phyloP scores from a whole-genome alignment of 2,797 vertebrate species.

The Erethizon dorsatum region DNA sequence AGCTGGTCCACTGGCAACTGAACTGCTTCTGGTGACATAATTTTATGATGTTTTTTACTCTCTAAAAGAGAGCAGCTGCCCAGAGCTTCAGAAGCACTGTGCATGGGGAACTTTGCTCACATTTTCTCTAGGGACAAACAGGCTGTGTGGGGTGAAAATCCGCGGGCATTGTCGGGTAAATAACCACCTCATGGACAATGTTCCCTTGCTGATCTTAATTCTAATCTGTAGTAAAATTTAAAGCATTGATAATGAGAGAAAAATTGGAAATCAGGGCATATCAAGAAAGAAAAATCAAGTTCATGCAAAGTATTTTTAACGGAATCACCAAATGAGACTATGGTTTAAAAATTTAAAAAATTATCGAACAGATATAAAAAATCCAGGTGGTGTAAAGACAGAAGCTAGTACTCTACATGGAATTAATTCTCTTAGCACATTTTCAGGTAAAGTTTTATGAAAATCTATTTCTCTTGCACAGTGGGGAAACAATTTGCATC shows the following conservation, averaged over 20 bases:
- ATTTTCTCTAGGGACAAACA: conserved; percentile 55
- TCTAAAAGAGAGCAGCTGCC: conserved; percentile 79
- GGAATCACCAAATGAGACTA: not conserved
- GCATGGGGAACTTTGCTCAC: conserved; percentile 50
- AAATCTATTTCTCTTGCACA: conserved; percentile 55
- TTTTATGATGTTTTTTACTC: conserved; percentile 69
- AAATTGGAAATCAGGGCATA: not conserved
- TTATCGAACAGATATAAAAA: not conserved
- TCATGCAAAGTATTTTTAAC: conserved; percentile 14
- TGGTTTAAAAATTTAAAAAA: not conserved
- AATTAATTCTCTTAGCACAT: conserved; percentile 57
- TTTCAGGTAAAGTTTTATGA: conserved; percentile 26
- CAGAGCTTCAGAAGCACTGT: conserved; percentile 55
- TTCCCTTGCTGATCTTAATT: not conserved
- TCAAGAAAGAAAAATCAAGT: conserved; percentile 4
- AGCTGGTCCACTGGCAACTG: conserved; percentile 75
- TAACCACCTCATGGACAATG: conserved; percentile 1
- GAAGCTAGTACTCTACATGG: not conserved
- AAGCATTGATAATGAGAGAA: not conserved
- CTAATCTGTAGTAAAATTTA: conserved; percentile 40
- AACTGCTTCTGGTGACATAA: conserved; percentile 75
- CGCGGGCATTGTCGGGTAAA: conserved; percentile 31
- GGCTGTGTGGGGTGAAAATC: conserved; percentile 24
- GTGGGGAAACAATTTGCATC: not conserved
- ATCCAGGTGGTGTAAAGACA: conserved; percentile 17